Evolutionary conservation across 2,113 vertebrate genomes (phyloP), one percentile per base, ranked within the genome.

Genomic region (Macroglossus sobrinus): DNA sequence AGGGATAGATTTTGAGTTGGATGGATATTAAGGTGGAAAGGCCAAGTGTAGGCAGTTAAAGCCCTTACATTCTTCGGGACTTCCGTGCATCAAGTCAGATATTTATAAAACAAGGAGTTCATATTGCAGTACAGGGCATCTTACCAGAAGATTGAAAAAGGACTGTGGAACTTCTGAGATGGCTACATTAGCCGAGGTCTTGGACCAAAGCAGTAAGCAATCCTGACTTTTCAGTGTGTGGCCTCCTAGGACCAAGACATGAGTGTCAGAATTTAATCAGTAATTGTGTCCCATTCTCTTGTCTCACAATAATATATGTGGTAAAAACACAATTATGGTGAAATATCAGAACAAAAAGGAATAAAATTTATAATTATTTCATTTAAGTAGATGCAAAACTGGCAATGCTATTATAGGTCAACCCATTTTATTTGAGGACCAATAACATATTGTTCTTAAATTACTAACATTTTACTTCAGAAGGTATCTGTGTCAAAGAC

Each of bases 391-490:
- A 64, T 80, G 33, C 18, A 87, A 91, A 95, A 64, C 59, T n/a
- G 4, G 7, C 21, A 78, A 43, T 75, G 30, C 53, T 79, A 5
- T 64, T 66, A 74, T 5, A 87, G 21, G n/a, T 66, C 50, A 85
- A 33, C 1, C 45, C 61, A 82, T 96, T 95, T 92, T 78, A 90
- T 76, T 89, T 66, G 35, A 57, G 26, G 11, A 22, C 3, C 28
- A 64, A 21, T 72, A 50, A 50, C 47, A 81, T 84, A 30, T 21
- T 12, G 33, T 26, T 93, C 24, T 40, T n/a, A 4, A 68, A 68
- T 66, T 18, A 71, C 47, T 94, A n/a, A 45, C 19, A 80, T 92
- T 82, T 94, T 72, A 86, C 40, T 82, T 93, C 43, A 91, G 33
- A 91, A 87, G 35, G 15, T 53, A 89, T 15, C 35, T 94, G 13